phyloP scores from a whole-genome alignment of 2,113 vertebrate species.

The Eonycteris spelaea region DNA sequence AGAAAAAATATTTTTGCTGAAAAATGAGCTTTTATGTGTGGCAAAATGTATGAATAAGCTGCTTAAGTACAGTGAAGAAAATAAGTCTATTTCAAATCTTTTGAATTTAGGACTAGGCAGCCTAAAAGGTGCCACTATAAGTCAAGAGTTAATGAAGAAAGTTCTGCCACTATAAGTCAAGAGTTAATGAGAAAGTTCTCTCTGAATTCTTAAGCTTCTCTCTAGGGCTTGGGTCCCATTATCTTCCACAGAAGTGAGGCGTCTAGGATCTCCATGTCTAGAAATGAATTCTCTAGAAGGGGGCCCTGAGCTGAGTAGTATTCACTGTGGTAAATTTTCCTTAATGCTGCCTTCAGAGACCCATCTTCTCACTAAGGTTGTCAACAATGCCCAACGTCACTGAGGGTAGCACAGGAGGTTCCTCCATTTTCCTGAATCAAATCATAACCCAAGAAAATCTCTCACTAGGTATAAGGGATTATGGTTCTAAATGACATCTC shows the following conservation, averaged over 20 bases:
- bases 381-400: neutral
- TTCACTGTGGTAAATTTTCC: neutral
- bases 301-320: neutral
- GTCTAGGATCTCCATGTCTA: neutral
- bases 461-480: neutral
- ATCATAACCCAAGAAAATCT: neutral
- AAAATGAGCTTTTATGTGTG: neutral
- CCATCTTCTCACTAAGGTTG: neutral
- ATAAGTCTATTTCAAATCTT: slow-evolving; percentile 13
- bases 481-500: slow-evolving; percentile 3
- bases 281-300: neutral
- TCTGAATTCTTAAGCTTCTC: neutral
- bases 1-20: neutral
- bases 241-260: neutral
- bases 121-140: neutral
- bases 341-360: neutral
- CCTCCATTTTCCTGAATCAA: neutral
- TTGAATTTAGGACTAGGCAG: neutral
- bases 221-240: neutral
- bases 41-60: neutral
- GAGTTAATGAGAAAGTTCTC: neutral
- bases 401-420: neutral
- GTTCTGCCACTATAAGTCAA: neutral
- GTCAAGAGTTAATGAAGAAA: neutral
- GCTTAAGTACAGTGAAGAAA: neutral